These are phyloP conservation scores for Brachyptera risi DNA, from an alignment of 2,888 invertebrate genomes.

Conservation along the genomic window DNA sequence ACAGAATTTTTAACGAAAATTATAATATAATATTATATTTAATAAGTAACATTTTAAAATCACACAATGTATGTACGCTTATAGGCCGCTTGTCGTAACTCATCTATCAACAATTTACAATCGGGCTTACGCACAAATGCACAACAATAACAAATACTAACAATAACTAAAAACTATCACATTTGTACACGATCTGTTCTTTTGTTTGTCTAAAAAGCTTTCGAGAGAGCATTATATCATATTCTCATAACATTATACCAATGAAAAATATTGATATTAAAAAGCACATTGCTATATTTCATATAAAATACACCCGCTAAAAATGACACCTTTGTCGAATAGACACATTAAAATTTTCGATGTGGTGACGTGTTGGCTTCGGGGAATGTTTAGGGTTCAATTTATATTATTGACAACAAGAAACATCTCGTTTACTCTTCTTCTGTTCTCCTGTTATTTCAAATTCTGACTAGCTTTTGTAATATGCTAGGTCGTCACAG, in stretches of 20 bases:
- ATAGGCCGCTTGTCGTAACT: constrained; percentile 28
- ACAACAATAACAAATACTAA: constrained; percentile 20
- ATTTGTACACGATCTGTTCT: constrained; percentile 1
- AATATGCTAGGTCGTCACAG: too few relatives aligned
- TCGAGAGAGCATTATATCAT: too few relatives aligned
- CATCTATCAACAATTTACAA: constrained; percentile 13
- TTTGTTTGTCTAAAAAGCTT: constrained; percentile 1
- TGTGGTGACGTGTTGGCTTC: background rate
- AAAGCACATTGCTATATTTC: background rate
- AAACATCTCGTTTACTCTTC: background rate
- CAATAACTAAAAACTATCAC: constrained; percentile 20
- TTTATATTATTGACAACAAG: background rate
- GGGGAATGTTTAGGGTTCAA: background rate
- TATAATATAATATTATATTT: constrained; percentile 20
- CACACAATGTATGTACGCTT: constrained; percentile 21
- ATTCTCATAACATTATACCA: background rate
- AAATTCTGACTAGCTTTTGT: too few relatives aligned
- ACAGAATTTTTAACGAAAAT: constrained; percentile 30
- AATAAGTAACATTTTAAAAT: background rate
- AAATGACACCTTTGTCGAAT: background rate
- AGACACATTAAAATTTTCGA: background rate
- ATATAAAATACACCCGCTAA: background rate
- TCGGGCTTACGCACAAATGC: constrained; percentile 9
- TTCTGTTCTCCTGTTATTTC: too few relatives aligned
- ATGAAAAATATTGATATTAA: constrained; percentile 8